phyloP scores from a whole-genome alignment of 2,888 invertebrate species.

The Melipona bicolor region DNA sequence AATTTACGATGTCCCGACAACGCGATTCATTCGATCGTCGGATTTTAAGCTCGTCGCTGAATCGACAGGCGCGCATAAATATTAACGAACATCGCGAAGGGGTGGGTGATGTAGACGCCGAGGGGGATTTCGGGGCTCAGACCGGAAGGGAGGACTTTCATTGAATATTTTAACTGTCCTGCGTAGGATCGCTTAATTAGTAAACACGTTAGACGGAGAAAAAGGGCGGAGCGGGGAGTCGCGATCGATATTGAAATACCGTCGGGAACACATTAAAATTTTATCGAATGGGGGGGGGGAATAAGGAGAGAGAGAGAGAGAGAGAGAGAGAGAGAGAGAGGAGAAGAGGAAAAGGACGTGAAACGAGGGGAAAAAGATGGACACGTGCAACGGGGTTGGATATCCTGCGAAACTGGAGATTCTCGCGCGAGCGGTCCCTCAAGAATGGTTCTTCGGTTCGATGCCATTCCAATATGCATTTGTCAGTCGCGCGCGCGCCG shows the following conservation, averaged over 20 bases:
- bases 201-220: slow-evolving; percentile 21
- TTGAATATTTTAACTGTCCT: slow-evolving; percentile 55
- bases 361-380: background rate
- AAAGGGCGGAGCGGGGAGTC: background rate
- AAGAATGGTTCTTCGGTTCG: slow-evolving; percentile 8
- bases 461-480: slow-evolving; percentile 14
- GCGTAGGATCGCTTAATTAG: slow-evolving; percentile 36
- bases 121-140: background rate
- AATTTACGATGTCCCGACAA: background rate
- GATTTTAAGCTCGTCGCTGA: slow-evolving; percentile 27
- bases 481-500: background rate
- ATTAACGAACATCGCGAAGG: slow-evolving; percentile 38
- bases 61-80: slow-evolving; percentile 55
- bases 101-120: slow-evolving; percentile 21
- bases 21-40: background rate
- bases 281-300: background rate
- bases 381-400: too few species aligned
- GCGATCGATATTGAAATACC: slow-evolving; percentile 36
- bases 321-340: background rate
- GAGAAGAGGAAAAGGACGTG: too few species aligned
- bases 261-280: background rate
- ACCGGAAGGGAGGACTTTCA: slow-evolving; percentile 28
- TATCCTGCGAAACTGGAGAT: background rate
- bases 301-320: background rate
- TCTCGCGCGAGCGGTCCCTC: background rate